phyloP scores from a whole-genome alignment of 2,113 vertebrate species.

The Proterorhinus semilunaris region DNA sequence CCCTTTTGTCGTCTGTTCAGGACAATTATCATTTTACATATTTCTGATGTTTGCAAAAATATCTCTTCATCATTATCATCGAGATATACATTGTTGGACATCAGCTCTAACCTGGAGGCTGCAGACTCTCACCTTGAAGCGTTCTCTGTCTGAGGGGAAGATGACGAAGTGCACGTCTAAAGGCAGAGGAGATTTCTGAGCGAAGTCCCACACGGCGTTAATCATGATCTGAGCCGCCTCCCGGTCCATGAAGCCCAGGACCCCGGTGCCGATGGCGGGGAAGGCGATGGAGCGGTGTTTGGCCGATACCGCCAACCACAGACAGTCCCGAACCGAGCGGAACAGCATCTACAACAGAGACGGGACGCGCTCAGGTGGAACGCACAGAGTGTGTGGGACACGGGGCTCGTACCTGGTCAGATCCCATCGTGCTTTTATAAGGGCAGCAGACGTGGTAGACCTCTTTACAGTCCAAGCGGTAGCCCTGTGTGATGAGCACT shows the following conservation, averaged over 20 bases:
- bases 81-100: too few species aligned
- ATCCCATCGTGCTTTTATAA: fast-evolving
- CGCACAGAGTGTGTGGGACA: too few species aligned
- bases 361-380: too few species aligned
- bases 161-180: constrained; percentile 78
- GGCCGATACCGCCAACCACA: fast-evolving
- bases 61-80: neutral
- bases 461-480: constrained; percentile 24
- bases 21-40: too few species aligned
- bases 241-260: neutral
- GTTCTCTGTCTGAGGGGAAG: constrained; percentile 35
- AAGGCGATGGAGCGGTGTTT: constrained; percentile 76
- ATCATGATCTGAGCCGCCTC: constrained; percentile 71
- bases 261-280: constrained; percentile 76
- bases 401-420: constrained; percentile 23
- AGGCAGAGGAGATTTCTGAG: fast-evolving
- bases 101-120: too few species aligned
- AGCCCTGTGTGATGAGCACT: constrained; percentile 48
- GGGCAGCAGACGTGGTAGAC: constrained; percentile 70
- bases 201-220: constrained; percentile 60
- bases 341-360: constrained; percentile 29
- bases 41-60: too few species aligned
- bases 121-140: constrained; percentile 62
- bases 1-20: too few species aligned
- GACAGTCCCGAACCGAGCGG: constrained; percentile 40